Evolutionary conservation across 2,797 vertebrate genomes (phyloP).

Genomic region (Passerculus sandwichensis): DNA sequence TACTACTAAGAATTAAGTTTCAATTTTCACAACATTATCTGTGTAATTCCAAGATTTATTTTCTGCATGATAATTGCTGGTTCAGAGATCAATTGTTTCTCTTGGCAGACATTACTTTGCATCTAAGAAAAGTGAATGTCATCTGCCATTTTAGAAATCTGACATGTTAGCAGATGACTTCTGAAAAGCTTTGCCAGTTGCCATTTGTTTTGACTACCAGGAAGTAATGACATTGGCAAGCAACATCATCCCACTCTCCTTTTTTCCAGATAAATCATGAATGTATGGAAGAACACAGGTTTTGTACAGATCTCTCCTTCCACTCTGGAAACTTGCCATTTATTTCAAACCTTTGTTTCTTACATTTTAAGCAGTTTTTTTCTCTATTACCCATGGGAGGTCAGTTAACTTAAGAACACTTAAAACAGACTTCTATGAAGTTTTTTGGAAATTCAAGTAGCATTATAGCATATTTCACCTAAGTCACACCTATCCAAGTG

Average conservation of each 20-base stretch:
- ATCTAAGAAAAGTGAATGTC: neutral
- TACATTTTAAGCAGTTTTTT: neutral
- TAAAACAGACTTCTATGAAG: neutral
- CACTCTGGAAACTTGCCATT: neutral
- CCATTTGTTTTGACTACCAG: conserved; percentile 34
- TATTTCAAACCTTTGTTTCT: neutral
- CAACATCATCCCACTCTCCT: neutral
- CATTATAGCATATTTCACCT: neutral
- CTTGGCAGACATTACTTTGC: neutral
- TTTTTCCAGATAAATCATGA: neutral
- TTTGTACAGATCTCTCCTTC: neutral
- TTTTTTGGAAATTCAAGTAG: neutral
- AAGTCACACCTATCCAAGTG: neutral
- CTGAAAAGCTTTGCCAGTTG: neutral
- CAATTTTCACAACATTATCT: neutral
- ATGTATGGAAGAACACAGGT: neutral
- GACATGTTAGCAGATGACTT: neutral
- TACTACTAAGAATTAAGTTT: neutral
- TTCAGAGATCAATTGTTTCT: neutral
- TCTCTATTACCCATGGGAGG: neutral
- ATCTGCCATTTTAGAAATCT: conserved; percentile 19
- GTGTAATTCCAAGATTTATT: neutral
- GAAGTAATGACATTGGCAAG: neutral
- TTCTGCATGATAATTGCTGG: neutral
- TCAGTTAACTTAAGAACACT: neutral